Conservation (phyloP, 1,140 invertebrate species). For the Probaryconus sp. region DNA sequence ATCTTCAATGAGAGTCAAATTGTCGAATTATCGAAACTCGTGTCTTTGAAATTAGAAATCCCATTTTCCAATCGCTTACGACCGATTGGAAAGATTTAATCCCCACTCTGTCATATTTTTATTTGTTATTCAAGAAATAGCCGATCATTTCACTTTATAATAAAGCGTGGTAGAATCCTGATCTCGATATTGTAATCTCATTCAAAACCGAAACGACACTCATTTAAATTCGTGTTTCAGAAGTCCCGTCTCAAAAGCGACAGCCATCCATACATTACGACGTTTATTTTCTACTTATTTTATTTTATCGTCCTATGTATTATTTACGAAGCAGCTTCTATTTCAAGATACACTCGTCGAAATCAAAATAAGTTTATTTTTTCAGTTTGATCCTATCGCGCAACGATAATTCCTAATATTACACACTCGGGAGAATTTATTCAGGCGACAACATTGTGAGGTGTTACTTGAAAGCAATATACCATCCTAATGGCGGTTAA, state of each 20-base stretch:
- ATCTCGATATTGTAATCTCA: conserved; percentile 66
- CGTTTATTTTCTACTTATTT: conserved; percentile 1
- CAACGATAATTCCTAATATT: conserved; percentile 20
- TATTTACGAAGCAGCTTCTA: conserved; percentile 15
- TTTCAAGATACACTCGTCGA: conserved; percentile 4
- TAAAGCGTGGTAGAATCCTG: background rate
- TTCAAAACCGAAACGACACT: conserved; percentile 57
- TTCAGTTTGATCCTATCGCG: conserved; percentile 19
- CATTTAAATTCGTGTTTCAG: conserved; percentile 57
- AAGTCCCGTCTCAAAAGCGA: background rate
- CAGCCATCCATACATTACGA: conserved; percentile 21
- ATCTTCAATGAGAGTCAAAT: too few species aligned
- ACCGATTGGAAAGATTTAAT: too few species aligned
- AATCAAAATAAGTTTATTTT: conserved; percentile 34
- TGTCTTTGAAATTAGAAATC: too few species aligned
- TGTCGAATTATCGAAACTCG: too few species aligned
- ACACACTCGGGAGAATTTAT: conserved; percentile 3
- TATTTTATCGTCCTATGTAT: conserved; percentile 14
- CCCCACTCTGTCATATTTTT: too few species aligned
- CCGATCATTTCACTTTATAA: too few species aligned
- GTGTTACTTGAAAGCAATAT: too few species aligned
- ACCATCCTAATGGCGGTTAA: too few species aligned
- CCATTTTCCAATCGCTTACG: too few species aligned
- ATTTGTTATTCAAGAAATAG: too few species aligned
- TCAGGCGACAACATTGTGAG: background rate